A percentile compares a stretch with the other conserved stretches of the same genome.
phyloP scores from a whole-genome alignment of 2,888 invertebrate genomes.

The Augiades crinisus region DNA sequence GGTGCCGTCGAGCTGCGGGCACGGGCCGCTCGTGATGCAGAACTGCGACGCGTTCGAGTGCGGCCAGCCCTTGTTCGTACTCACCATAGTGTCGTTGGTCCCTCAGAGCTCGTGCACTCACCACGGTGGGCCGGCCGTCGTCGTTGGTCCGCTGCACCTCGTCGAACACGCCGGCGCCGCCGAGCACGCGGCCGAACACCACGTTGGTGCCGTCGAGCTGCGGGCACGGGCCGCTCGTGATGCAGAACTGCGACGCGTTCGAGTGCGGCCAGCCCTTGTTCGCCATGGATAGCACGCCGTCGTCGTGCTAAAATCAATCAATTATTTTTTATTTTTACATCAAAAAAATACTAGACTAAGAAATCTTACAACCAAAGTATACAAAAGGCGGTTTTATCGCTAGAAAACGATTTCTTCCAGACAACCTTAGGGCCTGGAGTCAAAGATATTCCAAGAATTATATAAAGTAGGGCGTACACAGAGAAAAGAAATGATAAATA shows the following conservation, averaged over 20 bases:
- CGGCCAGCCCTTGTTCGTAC: slow-evolving; percentile 87
- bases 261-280: slow-evolving; percentile 90
- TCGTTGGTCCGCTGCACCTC: slow-evolving; percentile 85
- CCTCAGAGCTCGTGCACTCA: too few relatives aligned
- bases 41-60: slow-evolving; percentile 98
- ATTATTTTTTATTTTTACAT: too few relatives aligned
- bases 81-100: too few relatives aligned
- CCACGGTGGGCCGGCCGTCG: slow-evolving; percentile 82
- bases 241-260: slow-evolving; percentile 97
- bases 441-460: too few relatives aligned
- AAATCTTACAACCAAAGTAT: too few relatives aligned
- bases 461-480: too few relatives aligned
- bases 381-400: too few relatives aligned
- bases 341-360: too few relatives aligned
- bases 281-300: slow-evolving; percentile 89
- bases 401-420: too few relatives aligned
- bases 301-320: slow-evolving; percentile 78
- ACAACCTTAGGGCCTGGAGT: too few relatives aligned
- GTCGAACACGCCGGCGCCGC: slow-evolving; percentile 86
- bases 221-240: slow-evolving; percentile 87
- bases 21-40: slow-evolving; percentile 90
- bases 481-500: too few relatives aligned
- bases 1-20: slow-evolving; percentile 88
- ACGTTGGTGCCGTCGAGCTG: slow-evolving; percentile 92
- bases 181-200: slow-evolving; percentile 89